Evolutionary conservation across 1,140 invertebrate genomes (phyloP), one percentile per base, ranked within the genome.

Genomic region (Nasonia giraulti): DNA sequence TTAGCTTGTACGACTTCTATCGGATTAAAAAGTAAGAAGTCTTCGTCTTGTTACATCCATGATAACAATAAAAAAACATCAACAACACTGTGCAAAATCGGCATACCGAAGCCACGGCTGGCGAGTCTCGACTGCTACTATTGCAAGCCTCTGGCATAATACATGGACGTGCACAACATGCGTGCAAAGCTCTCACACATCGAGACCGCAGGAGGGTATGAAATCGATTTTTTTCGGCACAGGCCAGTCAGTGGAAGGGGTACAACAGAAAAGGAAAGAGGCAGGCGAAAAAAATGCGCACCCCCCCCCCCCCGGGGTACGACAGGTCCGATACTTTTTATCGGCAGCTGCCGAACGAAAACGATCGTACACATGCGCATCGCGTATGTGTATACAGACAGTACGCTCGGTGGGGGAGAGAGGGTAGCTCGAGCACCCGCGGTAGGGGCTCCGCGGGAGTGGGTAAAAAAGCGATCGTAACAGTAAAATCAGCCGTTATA

Each of bases 401-500:
- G 40, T 20, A 37, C 37, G 20, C 11, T 23, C 8, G 14, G 33
- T 17, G 79, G 66, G 37, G 66, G n/a, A 27, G 50, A 23, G 44
- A n/a, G 50, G 23, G 47, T 55, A 17, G 47, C 14, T 33, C 5
- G 47, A 27, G 80, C 6, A 55, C n/a, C 17, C 11, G 44, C 33
- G 79, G 82, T 33, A 68, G 37, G 55, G 50, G 74, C 11, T 31
- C 55, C 6, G 17, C 11, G 82, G 62, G 37, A 71, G 23, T 62
- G 11, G 50, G 66, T 79, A 87, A 87, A 88, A 86, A 85, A 83
- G 75, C 66, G 80, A 81, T 79, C 76, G 84, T 71, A 88, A 89
- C 88, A 87, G 87, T 81, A 89, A 90, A 91, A 91, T 90, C 89
- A 88, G 87, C 86, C 89, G 87, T 84, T 88, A 87, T 86, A 87